Conservation (phyloP, 2,797 vertebrate genomes). For the Acomys russatus region DNA sequence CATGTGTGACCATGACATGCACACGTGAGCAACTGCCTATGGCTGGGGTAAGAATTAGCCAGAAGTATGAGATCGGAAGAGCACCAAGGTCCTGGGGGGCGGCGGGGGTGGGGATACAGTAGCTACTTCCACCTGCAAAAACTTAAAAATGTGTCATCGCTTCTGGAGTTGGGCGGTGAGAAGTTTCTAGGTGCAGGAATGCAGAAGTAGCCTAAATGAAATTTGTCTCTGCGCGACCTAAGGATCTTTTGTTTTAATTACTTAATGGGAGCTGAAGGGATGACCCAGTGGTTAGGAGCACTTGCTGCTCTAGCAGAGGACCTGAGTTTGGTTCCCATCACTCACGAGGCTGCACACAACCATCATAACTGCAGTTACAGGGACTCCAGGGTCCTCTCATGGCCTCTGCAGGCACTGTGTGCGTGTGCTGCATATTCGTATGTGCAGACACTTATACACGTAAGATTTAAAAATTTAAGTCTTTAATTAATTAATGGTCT, state of each 20-base stretch:
- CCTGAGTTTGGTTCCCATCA: not conserved
- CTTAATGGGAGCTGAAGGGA: not conserved
- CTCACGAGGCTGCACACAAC: not conserved
- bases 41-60: not conserved
- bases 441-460: not conserved
- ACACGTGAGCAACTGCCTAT: not conserved
- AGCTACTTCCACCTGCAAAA: not conserved
- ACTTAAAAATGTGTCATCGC: not conserved
- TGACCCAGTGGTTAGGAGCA: not conserved
- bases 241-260: not conserved
- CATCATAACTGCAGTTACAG: not conserved
- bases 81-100: not conserved
- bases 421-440: not conserved
- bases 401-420: not conserved
- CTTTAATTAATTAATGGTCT: not conserved
- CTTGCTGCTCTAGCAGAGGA: not conserved
- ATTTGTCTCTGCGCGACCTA: not conserved
- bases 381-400: not conserved
- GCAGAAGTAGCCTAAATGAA: not conserved
- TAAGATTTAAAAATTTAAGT: not conserved
- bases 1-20: not conserved
- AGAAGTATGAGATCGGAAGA: not conserved
- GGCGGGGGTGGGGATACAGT: too few relatives aligned
- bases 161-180: not conserved
- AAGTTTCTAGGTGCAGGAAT: not conserved